Conservation (phyloP, 2,888 invertebrate genomes). For the Eristalis tenax region DNA sequence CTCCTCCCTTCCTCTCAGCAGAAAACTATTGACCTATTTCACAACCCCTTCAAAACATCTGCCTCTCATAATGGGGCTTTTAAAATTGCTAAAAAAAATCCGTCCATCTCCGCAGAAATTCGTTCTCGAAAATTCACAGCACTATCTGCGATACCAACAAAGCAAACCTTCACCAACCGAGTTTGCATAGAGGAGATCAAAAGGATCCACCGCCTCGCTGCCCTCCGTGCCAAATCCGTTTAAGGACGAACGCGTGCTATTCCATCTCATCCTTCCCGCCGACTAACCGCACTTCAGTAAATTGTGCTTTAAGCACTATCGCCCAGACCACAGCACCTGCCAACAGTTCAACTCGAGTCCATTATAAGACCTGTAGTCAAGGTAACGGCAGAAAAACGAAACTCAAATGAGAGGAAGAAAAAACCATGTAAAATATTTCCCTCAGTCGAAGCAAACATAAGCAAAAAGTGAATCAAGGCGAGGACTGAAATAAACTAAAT, state of each 20-base stretch:
- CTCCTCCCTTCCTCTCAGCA: not conserved
- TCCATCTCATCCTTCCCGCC: not conserved
- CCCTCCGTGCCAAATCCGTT: not conserved
- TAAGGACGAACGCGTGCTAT: constrained; percentile 5
- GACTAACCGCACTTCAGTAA: constrained; percentile 58
- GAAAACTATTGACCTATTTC: not conserved
- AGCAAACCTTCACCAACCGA: constrained; percentile 52
- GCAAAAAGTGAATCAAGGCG: not conserved
- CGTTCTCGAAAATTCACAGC: constrained; percentile 31
- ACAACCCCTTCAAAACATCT: not conserved
- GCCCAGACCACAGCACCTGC: constrained; percentile 54
- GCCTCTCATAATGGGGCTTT: constrained; percentile 1
- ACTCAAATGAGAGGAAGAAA: not conserved
- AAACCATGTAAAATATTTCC: constrained; percentile 45
- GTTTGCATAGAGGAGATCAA: constrained; percentile 53
- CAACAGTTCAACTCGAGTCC: constrained; percentile 52
- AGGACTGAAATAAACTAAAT: not conserved
- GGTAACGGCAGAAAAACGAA: not conserved
- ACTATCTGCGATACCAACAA: constrained; percentile 37
- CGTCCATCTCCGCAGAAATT: constrained; percentile 22
- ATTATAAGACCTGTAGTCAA: constrained; percentile 38
- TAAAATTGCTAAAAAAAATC: constrained; percentile 9
- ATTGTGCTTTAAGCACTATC: constrained; percentile 68
- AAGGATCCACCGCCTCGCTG: constrained; percentile 17
- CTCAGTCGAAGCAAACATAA: constrained; percentile 9